Evolutionary conservation across 2,888 invertebrate genomes (phyloP), one percentile per base, ranked within the genome.

Genomic region (Diadegma fenestrale): DNA sequence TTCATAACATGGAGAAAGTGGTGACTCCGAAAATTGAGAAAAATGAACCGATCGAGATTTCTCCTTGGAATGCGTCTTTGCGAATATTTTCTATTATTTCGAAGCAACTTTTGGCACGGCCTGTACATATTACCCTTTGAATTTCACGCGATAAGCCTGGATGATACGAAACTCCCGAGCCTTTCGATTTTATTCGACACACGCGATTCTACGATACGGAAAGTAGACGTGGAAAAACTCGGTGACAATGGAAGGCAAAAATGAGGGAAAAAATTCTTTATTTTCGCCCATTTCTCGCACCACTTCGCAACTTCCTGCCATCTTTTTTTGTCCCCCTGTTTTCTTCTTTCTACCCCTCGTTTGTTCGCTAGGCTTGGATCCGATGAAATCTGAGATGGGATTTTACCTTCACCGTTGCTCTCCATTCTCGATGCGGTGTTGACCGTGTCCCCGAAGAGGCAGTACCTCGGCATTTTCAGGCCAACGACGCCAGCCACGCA

Each of bases 401-500:
- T 86, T 92, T 92, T 93, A 95, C 95, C 95, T 94, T 97, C 96
- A 17, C 99, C 98, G 90, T 97, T 98, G 58, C 98, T 98, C 94
- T 98, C 98, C 98, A 98, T 98, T 76, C 98, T 95, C 0, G 97
- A 97, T 0, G 98, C 98, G 0, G 98, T 98, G 93, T 98, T 98
- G 1, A 98, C 98, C 0, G 98, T 98, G 92, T 98, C 98, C 0
- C 98, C 98, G 92, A 99, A 99, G 10, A 99, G 95, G 91, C 98
- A 98, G 93, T 98, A 98, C 79, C 98, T 95, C 0, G 98, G 98
- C 98, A 99, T 99, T 94, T 98, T 98, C 6, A 98, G 95, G 0
- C 98, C 98, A 0, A 99, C 98, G 3, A 98, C 98, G 0, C 98
- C 98, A 0, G 98, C 98, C 2, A 97, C 97, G 91, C 97, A 97